phyloP scores from a whole-genome alignment of 1,140 invertebrate species.

The Hetaerina americana region DNA sequence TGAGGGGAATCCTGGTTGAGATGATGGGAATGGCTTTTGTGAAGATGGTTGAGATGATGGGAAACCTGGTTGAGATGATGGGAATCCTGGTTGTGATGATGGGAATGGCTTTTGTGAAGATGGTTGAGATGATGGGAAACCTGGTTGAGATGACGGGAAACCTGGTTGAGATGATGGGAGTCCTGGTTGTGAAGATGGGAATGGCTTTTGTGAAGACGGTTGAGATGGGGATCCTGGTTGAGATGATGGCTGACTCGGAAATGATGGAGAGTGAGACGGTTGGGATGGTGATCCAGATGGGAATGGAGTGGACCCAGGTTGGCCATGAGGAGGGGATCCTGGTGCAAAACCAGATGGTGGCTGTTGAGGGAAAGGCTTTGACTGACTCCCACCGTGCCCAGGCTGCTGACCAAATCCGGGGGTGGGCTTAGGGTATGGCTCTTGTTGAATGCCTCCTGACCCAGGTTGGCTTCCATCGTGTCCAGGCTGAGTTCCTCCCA shows the following conservation, averaged over 20 bases:
- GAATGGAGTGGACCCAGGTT: slow-evolving; percentile 7
- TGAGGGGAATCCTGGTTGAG: slow-evolving; percentile 1
- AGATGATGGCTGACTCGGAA: not conserved
- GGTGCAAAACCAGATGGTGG: slow-evolving; percentile 3
- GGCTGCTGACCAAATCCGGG: no score
- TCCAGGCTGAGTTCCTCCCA: no score
- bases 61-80: slow-evolving; percentile 5
- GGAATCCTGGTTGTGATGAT: slow-evolving; percentile 8
- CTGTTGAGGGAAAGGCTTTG: slow-evolving; percentile 14
- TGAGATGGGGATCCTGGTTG: not conserved
- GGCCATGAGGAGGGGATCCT: not conserved
- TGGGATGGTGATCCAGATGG: slow-evolving; percentile 12
- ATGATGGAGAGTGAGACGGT: not conserved
- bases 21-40: slow-evolving; percentile 9
- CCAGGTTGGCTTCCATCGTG: no score
- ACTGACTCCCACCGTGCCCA: slow-evolving; percentile 8
- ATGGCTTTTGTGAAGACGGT: slow-evolving; percentile 9
- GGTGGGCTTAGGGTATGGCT: slow-evolving; percentile 12
- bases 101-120: slow-evolving; percentile 12
- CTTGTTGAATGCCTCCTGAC: not conserved
- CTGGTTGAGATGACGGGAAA: slow-evolving; percentile 8
- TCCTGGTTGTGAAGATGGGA: slow-evolving; percentile 10
- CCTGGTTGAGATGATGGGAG: slow-evolving; percentile 9
- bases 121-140: not conserved
- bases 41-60: slow-evolving; percentile 6